Conservation (phyloP, 2,113 vertebrate species). For the Phoenicopterus ruber region DNA sequence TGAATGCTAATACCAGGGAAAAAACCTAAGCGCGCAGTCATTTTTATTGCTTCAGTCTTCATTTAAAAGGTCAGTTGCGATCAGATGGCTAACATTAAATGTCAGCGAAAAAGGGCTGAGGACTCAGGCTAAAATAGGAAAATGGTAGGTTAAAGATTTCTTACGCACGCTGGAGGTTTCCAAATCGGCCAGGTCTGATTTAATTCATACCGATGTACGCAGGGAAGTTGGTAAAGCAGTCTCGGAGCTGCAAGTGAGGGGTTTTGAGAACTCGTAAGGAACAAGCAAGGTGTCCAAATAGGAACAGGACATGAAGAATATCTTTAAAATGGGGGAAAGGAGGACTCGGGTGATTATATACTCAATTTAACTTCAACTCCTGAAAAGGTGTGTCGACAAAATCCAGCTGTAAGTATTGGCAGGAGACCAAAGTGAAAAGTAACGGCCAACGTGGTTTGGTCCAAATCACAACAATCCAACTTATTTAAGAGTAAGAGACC, state of each 20-base stretch:
- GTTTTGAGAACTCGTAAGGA: background rate
- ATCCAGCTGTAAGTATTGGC: background rate
- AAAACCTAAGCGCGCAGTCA: background rate
- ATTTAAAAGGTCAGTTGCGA: background rate
- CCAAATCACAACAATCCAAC: background rate
- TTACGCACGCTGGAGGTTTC: rapidly evolving
- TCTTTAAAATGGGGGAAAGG: background rate
- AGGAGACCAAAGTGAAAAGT: background rate
- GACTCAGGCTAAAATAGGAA: background rate
- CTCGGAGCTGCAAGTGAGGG: rapidly evolving
- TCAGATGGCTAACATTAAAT: background rate
- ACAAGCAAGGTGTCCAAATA: background rate
- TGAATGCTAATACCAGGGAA: background rate
- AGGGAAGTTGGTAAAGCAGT: background rate
- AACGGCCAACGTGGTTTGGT: rapidly evolving
- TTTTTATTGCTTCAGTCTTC: background rate
- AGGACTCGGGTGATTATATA: rapidly evolving
- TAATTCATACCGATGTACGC: rapidly evolving
- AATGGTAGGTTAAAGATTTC: background rate
- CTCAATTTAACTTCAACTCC: background rate
- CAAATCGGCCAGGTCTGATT: rapidly evolving
- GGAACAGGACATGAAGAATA: background rate
- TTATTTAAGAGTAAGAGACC: rapidly evolving
- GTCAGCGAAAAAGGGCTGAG: background rate
- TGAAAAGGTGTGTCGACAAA: background rate